Evolutionary conservation across 2,888 invertebrate species (phyloP).

Genomic region (Pachymerium ferrugineum): DNA sequence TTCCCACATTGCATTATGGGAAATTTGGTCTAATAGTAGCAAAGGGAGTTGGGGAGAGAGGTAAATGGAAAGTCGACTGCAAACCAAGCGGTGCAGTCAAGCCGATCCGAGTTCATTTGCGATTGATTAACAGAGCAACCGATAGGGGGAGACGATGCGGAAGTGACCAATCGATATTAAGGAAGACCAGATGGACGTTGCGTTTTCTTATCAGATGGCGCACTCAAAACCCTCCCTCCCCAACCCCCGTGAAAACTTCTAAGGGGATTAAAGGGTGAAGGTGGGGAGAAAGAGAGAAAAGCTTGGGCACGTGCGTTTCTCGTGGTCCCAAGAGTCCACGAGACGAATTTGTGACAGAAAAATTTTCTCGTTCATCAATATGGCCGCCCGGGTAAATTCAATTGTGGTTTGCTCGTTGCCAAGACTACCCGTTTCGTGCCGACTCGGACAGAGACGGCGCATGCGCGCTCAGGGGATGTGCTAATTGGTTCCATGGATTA

Average conservation of each 20-base stretch:
- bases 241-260: background rate
- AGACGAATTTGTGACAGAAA: conserved; percentile 30
- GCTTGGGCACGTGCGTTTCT: background rate
- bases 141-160: conserved; percentile 30
- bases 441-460: background rate
- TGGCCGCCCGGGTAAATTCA: conserved; percentile 9
- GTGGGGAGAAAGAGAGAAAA: background rate
- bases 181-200: background rate
- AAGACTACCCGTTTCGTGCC: background rate
- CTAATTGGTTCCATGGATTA: conserved; percentile 33
- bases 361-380: conserved; percentile 31
- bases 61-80: background rate
- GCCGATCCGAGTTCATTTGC: conserved; percentile 22
- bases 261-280: conserved; percentile 27
- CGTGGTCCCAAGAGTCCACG: background rate
- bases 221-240: background rate
- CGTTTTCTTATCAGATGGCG: conserved; percentile 3
- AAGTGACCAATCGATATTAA: conserved; percentile 18
- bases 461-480: conserved; percentile 23
- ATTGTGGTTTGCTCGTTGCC: conserved; percentile 2
- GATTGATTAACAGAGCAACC: conserved; percentile 14
- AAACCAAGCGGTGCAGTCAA: background rate
- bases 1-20: no score
- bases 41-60: background rate
- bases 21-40: background rate